Base-by-base conservation (phyloP, 2,888 invertebrate genomes). In the Leptodirus hochenwartii region DNA sequence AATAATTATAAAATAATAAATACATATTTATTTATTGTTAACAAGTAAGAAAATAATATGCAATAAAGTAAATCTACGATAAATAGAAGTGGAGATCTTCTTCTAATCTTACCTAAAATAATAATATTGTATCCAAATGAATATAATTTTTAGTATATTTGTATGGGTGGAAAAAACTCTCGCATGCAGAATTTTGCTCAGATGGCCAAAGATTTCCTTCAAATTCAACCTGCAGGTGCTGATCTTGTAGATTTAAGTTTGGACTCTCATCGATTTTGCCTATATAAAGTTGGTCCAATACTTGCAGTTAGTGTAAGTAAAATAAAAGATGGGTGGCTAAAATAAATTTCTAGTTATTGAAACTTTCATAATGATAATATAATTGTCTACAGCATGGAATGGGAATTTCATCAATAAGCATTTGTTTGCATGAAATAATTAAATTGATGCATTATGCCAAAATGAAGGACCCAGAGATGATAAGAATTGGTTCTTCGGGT, bases 321-420 rank as follows among this genome's bases (percentile, higher is more conserved):
- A 29, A 12, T 3, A 12, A 25, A 66, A 66, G 45, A 62, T 64
- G 58, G 43, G 12, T 16, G 23, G 9, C 8, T 10, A 8, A 28
- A 11, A n/a, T 9, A 9, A 12, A 5, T 3, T 29, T 27, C 10
- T 28, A 4, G 11, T 2, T 29, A 12, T 2, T 27, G 12, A 10
- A 27, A 5, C 16, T 29, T 29, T 26, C 8, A 11, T 10, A 30
- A 9, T 12, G 6, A n/a, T 12, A n/a, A 34, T 31, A 12, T 29
- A 33, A 34, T 29, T 31, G 25, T 25, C 53, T 55, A 8, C 54
- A 76, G 75, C 79, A 80, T 42, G 79, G 79, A 3, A 70, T 80
- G 44, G 79, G 79, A 1, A 65, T 70, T n/a, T 70, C 78, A 0
- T 78, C 78, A 2, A 58, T 77, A 50, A 66, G 68, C 2, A 69